Conservation (phyloP, 2,113 vertebrate species). For the Oryctolagus cuniculus region mOryCun1.1 NC_091453.1:20925501-20926000, state of each 20-base stretch:
- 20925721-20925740: not conserved
- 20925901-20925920: not conserved
- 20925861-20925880: conserved; percentile 39
- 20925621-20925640: not conserved
- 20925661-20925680: not conserved
- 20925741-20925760: conserved; percentile 13
- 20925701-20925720: not conserved
- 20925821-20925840: not conserved
- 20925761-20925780: not conserved
- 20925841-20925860: not conserved
- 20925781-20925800: not conserved
- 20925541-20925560: not conserved
- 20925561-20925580: not conserved
- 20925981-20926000: not conserved
- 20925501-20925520: not conserved
- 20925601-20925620: not conserved
- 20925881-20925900: not conserved
- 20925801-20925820: not conserved
- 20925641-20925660: not conserved
- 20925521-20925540: conserved; percentile 24
- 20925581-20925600: conserved; percentile 57
- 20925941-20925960: not conserved
- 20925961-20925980: not conserved
- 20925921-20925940: not conserved
- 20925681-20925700: conserved; percentile 10